These are phyloP conservation scores for Solea solea DNA, from an alignment of 2,113 vertebrate genomes.

Conservation along the genomic window DNA sequence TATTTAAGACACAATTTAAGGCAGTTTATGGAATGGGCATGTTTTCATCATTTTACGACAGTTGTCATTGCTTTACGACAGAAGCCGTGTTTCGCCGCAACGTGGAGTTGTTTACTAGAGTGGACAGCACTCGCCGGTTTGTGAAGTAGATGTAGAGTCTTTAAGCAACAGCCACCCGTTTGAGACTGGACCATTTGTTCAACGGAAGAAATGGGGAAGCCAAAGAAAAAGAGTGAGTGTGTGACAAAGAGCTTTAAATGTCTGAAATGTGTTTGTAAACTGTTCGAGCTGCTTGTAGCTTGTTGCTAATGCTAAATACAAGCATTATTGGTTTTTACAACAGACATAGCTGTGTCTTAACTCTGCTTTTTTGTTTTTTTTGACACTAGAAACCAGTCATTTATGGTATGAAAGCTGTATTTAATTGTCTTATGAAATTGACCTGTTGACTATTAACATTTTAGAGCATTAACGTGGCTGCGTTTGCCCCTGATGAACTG, in stretches of 20 bases:
- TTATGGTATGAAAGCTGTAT: background rate
- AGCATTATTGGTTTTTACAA: background rate
- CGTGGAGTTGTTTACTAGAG: conserved; percentile 65
- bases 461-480: too few species aligned
- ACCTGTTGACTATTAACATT: too few species aligned
- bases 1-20: too few species aligned
- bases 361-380: background rate
- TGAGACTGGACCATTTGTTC: background rate
- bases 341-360: background rate
- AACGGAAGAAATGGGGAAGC: conserved; percentile 78
- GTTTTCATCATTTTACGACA: conserved; percentile 67
- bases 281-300: conserved; percentile 15
- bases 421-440: background rate
- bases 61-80: background rate
- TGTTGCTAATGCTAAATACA: conserved; percentile 61
- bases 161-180: background rate
- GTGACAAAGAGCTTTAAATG: conserved; percentile 5
- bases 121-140: background rate
- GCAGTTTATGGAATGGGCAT: too few species aligned
- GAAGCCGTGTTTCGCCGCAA: conserved; percentile 23
- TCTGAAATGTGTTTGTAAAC: background rate
- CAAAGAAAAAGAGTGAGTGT: conserved; percentile 82
- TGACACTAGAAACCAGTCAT: background rate
- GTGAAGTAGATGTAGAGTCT: background rate
- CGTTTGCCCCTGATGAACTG: too few species aligned